These are phyloP conservation scores for Lerema accius DNA, from an alignment of 1,140 invertebrate genomes.

Conservation along the genomic window DNA sequence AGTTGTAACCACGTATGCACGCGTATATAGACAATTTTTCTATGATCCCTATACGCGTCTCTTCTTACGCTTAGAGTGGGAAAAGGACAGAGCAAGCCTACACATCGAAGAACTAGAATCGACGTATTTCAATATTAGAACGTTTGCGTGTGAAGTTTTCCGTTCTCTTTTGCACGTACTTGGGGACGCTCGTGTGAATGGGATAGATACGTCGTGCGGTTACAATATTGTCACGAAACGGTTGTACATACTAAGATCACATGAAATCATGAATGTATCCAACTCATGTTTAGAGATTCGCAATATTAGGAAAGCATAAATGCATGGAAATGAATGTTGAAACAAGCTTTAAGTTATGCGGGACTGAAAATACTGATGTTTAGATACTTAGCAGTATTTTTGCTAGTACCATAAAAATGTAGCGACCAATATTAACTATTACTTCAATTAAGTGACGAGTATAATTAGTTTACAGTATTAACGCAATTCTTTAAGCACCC, in stretches of 20 bases:
- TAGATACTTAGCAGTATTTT: too few species aligned
- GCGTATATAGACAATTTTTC: conserved; percentile 50
- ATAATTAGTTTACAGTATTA: too few species aligned
- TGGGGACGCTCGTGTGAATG: conserved; percentile 36
- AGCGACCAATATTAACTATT: too few species aligned
- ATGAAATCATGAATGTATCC: conserved; percentile 34
- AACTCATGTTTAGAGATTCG: conserved; percentile 25
- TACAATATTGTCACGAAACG: conserved; percentile 12
- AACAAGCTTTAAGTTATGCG: too few species aligned
- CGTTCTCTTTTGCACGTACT: conserved; percentile 39
- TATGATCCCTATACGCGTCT: conserved; percentile 65
- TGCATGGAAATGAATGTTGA: conserved; percentile 1
- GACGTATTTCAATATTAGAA: conserved; percentile 42
- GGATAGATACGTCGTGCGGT: conserved; percentile 34
- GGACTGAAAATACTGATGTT: conserved; percentile 13
- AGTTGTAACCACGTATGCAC: conserved; percentile 54
- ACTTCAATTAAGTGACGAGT: too few species aligned
- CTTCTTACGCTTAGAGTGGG: conserved; percentile 34
- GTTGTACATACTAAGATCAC: conserved; percentile 44
- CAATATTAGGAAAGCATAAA: conserved; percentile 19
- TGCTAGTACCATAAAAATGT: too few species aligned
- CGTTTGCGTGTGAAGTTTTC: conserved; percentile 38
- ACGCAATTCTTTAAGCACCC: too few species aligned
- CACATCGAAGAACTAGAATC: conserved; percentile 43
- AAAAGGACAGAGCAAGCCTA: conserved; percentile 45